A percentile compares a stretch with the other conserved stretches of the same genome.
Evolutionary conservation across 53 echinoderm and acorn worm species (phyloP).

Genomic region (Arbacia lixula): DNA sequence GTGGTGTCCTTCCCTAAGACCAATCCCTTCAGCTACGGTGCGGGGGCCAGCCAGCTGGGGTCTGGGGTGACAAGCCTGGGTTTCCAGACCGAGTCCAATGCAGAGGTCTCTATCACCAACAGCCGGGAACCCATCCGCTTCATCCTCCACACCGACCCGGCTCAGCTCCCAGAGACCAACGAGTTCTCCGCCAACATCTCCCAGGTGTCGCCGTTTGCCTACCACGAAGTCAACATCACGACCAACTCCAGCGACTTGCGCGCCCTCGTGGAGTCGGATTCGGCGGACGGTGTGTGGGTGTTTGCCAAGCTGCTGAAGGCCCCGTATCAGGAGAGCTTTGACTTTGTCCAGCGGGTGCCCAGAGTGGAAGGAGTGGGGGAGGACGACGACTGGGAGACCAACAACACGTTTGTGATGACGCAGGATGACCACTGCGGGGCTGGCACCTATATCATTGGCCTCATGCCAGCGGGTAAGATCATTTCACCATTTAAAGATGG

Average conservation of each 20-base stretch:
- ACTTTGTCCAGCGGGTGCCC: constrained; percentile 19
- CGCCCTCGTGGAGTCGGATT: background rate
- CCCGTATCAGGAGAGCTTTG: background rate
- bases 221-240: constrained; percentile 10
- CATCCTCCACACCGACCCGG: constrained; percentile 28
- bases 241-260: background rate
- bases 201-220: background rate
- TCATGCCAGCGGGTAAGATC: constrained; percentile 39
- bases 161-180: background rate
- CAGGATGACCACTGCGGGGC: constrained; percentile 6
- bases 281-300: background rate
- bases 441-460: constrained; percentile 48
- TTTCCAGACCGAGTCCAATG: constrained; percentile 6
- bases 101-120: constrained; percentile 34
- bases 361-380: background rate
- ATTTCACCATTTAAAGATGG: too few species aligned
- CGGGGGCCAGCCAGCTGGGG: constrained; percentile 38
- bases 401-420: constrained; percentile 14
- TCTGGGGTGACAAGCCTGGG: constrained; percentile 57
- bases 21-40: constrained; percentile 66
- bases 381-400: background rate
- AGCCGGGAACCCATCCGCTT: constrained; percentile 48
- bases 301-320: background rate
- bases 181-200: background rate
- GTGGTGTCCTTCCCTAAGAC: constrained; percentile 18